These are phyloP conservation scores for Crotalus tigris DNA, from an alignment of 2,113 vertebrate species.

Conservation along the genomic window DNA sequence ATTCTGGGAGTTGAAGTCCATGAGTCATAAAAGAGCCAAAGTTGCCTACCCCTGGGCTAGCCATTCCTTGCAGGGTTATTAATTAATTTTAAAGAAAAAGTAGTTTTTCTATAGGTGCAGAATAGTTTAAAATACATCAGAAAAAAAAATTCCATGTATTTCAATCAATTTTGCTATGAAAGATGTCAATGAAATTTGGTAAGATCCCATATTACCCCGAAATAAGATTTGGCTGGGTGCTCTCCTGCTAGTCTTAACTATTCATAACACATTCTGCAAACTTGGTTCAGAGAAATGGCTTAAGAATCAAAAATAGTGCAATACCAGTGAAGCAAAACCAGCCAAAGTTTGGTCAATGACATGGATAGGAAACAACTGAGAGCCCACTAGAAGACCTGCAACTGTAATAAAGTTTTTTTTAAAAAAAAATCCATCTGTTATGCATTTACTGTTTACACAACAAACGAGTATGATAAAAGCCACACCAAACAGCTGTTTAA, in stretches of 20 bases:
- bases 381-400: neutral
- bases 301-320: neutral
- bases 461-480: constrained; percentile 1
- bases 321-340: neutral
- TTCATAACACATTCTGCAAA: neutral
- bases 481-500: constrained; percentile 15
- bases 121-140: neutral
- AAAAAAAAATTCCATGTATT: neutral
- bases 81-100: neutral
- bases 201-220: neutral
- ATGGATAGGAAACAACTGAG: neutral
- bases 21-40: too few relatives aligned
- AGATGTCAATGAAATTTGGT: neutral
- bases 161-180: neutral
- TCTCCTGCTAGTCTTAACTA: neutral
- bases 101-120: neutral
- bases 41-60: neutral
- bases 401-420: neutral
- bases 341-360: neutral
- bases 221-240: neutral
- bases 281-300: neutral
- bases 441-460: neutral
- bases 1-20: too few relatives aligned
- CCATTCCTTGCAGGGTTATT: neutral
- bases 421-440: neutral